These are phyloP conservation scores for Limosa lapponica DNA, from an alignment of 2,797 vertebrate genomes.

Conservation along the genomic window DNA sequence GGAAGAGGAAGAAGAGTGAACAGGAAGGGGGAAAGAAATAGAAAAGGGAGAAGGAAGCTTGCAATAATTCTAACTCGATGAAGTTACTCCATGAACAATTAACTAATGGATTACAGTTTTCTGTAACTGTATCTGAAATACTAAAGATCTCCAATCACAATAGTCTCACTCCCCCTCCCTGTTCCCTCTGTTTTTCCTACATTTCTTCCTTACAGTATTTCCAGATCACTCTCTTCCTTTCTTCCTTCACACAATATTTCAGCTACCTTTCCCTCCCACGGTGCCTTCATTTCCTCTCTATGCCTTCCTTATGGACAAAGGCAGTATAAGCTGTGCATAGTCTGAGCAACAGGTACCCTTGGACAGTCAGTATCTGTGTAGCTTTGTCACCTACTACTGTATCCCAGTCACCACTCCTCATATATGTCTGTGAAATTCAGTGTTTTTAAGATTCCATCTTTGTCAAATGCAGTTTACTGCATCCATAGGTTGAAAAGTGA, in stretches of 20 bases:
- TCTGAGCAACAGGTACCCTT: neutral
- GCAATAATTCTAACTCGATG: neutral
- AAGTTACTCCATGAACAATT: neutral
- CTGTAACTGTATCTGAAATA: neutral
- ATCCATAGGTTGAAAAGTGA: neutral
- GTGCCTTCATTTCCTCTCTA: neutral
- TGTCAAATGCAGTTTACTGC: neutral
- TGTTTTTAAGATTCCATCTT: neutral
- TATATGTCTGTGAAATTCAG: neutral
- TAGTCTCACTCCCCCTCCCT: accelerated
- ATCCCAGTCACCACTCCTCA: neutral
- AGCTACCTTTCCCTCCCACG: neutral
- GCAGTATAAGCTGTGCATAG: neutral
- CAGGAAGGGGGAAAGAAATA: neutral
- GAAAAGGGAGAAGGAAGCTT: neutral
- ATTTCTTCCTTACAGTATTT: neutral
- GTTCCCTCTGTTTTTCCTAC: neutral
- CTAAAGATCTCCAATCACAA: neutral
- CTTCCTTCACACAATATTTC: neutral
- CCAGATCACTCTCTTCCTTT: neutral
- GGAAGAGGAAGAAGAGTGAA: neutral
- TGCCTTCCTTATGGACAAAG: neutral
- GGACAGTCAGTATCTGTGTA: neutral
- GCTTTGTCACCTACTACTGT: neutral
- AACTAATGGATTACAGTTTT: neutral